Evolutionary conservation across 2,888 invertebrate species (phyloP).

Genomic region (Unio pictorum): DNA sequence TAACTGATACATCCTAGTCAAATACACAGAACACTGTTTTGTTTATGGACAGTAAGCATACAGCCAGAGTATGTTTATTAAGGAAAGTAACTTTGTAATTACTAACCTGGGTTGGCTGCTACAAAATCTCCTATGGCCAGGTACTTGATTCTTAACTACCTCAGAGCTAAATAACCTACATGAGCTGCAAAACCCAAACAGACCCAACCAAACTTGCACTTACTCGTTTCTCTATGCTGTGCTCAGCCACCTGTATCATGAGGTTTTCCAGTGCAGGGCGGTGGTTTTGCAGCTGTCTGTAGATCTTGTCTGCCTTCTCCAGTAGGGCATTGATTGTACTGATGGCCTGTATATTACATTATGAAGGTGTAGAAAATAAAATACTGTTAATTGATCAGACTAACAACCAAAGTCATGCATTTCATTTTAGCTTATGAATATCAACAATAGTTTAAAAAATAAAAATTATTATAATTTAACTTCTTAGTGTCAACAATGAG

Average conservation of each 20-base stretch:
- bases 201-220: no score
- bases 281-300: slow-evolving; percentile 90
- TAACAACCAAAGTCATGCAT: no score
- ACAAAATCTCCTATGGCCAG: not conserved
- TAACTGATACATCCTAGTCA: no score
- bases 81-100: no score
- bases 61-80: no score
- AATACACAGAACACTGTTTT: no score
- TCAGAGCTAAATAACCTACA: not conserved
- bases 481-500: no score
- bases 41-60: no score
- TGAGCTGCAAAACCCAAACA: not conserved
- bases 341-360: slow-evolving; percentile 79
- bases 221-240: slow-evolving; percentile 70
- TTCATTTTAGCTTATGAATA: no score
- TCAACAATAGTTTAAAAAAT: no score
- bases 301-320: slow-evolving; percentile 95
- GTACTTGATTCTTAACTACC: not conserved
- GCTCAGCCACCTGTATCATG: slow-evolving; percentile 89
- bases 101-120: no score
- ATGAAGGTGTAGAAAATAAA: not conserved
- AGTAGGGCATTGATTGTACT: slow-evolving; percentile 90
- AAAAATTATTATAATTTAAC: no score
- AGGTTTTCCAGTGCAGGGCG: slow-evolving; percentile 90
- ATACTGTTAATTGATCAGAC: not conserved